Conservation (phyloP, 2,797 vertebrate species). For the Coranthus polyacanthus region DNA sequence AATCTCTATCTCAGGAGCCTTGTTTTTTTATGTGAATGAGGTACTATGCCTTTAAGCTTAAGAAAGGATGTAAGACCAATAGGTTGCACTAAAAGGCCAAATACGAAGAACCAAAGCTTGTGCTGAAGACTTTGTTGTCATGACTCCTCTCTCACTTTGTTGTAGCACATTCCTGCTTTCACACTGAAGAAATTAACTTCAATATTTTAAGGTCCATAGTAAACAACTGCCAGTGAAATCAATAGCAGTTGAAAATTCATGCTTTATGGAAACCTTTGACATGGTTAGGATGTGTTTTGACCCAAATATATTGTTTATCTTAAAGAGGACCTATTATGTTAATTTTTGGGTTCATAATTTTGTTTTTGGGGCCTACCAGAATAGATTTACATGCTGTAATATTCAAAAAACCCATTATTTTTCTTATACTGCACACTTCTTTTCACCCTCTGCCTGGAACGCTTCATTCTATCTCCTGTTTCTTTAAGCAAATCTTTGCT, state of each 20-base stretch:
- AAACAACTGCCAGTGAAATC: background rate
- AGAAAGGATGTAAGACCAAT: constrained; percentile 14
- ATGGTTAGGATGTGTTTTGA: constrained; percentile 10
- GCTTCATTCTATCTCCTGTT: too few relatives aligned
- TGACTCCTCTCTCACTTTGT: constrained; percentile 36
- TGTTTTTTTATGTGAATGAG: constrained; percentile 11
- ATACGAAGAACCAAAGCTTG: constrained; percentile 23
- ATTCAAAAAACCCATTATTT: too few relatives aligned
- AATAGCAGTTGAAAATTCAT: constrained; percentile 21
- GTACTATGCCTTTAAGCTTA: constrained; percentile 11
- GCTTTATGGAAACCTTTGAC: constrained; percentile 34
- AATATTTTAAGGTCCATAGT: constrained; percentile 1
- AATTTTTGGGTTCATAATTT: too few relatives aligned
- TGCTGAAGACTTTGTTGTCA: constrained; percentile 16
- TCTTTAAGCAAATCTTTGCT: too few relatives aligned
- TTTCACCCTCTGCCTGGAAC: too few relatives aligned
- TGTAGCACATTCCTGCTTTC: constrained; percentile 31
- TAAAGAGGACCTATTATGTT: constrained; percentile 1
- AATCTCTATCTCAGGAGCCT: too few relatives aligned
- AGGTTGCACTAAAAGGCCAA: constrained; percentile 24
- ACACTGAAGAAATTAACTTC: constrained; percentile 33
- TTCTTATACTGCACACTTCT: too few relatives aligned
- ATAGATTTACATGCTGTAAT: too few relatives aligned
- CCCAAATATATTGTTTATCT: constrained; percentile 7
- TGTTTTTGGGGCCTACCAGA: too few relatives aligned